Evolutionary conservation across 2,113 vertebrate genomes (phyloP).

Genomic region (Eidolon helvum): DNA sequence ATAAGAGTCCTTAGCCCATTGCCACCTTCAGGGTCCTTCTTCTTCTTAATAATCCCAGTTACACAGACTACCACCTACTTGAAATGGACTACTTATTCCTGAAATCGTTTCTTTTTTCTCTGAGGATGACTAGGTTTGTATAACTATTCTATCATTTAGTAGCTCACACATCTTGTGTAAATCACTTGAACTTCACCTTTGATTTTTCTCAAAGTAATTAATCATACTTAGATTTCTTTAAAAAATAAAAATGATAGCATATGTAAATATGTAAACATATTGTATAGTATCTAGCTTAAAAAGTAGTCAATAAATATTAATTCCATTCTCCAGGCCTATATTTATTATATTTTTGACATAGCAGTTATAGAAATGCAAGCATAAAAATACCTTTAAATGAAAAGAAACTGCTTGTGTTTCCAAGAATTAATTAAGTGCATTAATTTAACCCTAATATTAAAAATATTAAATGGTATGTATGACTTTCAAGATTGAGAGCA

Average conservation of each 20-base stretch:
- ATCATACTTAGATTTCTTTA: not conserved
- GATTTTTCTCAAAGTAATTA: not conserved
- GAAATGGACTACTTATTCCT: not conserved
- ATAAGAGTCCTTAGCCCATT: not conserved
- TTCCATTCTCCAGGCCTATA: not conserved
- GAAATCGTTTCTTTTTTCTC: not conserved
- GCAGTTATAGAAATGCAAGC: not conserved
- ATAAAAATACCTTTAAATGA: not conserved
- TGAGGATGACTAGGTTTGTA: not conserved
- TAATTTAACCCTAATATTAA: not conserved
- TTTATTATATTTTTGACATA: constrained; percentile 22
- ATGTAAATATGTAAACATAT: not conserved
- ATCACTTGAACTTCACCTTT: not conserved
- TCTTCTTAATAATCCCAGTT: not conserved
- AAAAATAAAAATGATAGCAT: not conserved
- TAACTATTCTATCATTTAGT: not conserved
- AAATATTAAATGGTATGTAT: not conserved
- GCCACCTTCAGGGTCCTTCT: not conserved
- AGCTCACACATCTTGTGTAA: not conserved
- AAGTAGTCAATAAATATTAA: not conserved
- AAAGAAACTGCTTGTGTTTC: not conserved
- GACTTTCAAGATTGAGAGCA: not conserved
- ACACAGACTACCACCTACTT: not conserved
- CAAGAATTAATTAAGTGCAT: not conserved
- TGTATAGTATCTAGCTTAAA: not conserved